Base-by-base conservation (phyloP, 1,140 invertebrate genomes). In the Telenomus remus region DNA sequence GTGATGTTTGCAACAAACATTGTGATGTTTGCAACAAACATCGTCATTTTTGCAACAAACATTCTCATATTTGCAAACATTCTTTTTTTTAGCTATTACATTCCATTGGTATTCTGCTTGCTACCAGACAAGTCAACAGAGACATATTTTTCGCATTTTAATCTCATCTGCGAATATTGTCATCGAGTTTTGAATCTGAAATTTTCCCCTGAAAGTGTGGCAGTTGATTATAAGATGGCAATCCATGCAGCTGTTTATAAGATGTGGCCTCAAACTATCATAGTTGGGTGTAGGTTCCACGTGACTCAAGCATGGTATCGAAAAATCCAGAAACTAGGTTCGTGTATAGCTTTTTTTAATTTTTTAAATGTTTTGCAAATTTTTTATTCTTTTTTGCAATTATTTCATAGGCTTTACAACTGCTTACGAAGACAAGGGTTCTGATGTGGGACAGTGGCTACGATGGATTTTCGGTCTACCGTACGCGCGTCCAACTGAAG, bases 281-380 rank as follows among this genome's bases (percentile, higher is more conserved):
- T 59, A 1, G 6, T 42, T 13, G 56, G 56, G 0, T 60, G 56
- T 16, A 49, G 47, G 42, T 60, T 60, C 39, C 56, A 60, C 8
- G 47, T 60, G 0, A 42, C 56, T 6, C 34, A 50, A 6, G 19
- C 19, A 49, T 60, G 56, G 56, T 49, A 49, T 27, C 55, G 33
- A 1, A 35, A 48, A 6, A 48, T 59, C 4, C 13, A 39, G 11
- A 0, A 59, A 14, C 10, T 59, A 59, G 44, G 55, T 44, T 44
- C 27, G 39, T 53, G 39, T 13, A n/a, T n/a, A n/a, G n/a, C n/a
- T 47, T 5, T 35, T 57, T 27, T 34, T 57, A 7, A 48, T 48
- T 48, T 11, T 16, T 48, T 14, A 6, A 10, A 19, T 39, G 1
- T 39, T 39, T 9, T 39, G 9, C 37, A 9, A 11, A 39, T 39